A percentile compares a stretch with the other conserved stretches of the same genome.
Evolutionary conservation across 1,140 invertebrate species (phyloP).

Genomic region (honey bee (Apis mellifera)): DNA sequence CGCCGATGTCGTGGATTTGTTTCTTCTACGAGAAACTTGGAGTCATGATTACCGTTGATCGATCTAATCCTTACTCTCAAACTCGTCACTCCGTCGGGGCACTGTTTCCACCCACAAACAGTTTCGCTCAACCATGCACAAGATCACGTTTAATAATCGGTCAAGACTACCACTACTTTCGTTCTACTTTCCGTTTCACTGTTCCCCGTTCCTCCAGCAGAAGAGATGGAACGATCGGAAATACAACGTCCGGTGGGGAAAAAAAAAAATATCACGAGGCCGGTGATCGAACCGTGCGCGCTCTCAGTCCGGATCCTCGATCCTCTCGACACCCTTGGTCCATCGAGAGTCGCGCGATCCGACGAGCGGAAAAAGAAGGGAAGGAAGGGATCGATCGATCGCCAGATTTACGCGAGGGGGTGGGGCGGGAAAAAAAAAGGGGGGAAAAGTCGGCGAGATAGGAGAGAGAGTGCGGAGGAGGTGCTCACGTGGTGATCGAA

Average conservation of each 20-base stretch:
- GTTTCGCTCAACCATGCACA: not conserved
- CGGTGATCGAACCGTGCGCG: too few relatives aligned
- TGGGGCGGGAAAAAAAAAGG: not conserved
- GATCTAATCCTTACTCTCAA: too few relatives aligned
- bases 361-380: not conserved
- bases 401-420: too few relatives aligned
- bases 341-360: too few relatives aligned
- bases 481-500: slow-evolving; percentile 32
- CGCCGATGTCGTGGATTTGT: too few relatives aligned
- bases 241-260: not conserved
- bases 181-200: too few relatives aligned
- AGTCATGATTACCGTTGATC: too few relatives aligned
- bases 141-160: not conserved
- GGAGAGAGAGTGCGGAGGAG: not conserved
- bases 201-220: too few relatives aligned
- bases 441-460: not conserved
- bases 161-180: too few relatives aligned
- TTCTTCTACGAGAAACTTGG: too few relatives aligned
- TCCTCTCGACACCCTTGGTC: not conserved
- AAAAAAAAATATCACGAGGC: not conserved
- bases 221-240: too few relatives aligned
- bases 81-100: too few relatives aligned
- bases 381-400: not conserved
- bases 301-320: not conserved
- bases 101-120: not conserved